Conservation (phyloP, 2,113 vertebrate species). For the Petromus typicus region DNA sequence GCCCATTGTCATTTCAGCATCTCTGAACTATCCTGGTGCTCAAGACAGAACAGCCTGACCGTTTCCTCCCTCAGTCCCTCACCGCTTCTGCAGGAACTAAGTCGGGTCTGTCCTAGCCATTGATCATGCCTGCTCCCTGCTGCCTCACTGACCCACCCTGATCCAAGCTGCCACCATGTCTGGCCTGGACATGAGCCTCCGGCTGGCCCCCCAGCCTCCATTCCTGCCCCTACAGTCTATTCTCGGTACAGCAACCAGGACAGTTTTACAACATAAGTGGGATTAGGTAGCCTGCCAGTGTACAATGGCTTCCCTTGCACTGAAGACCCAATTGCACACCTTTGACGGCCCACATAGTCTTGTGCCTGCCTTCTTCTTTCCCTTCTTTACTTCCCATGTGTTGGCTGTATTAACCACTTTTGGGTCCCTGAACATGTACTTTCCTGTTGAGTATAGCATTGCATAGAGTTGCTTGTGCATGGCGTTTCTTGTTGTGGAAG, state of each 20-base stretch:
- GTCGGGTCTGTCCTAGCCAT: not conserved
- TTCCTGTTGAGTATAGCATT: not conserved
- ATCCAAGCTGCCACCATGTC: not conserved
- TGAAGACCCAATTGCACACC: not conserved
- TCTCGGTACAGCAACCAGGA: not conserved
- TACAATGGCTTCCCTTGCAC: not conserved
- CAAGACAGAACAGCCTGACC: not conserved
- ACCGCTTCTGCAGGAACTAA: not conserved
- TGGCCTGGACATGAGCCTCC: not conserved
- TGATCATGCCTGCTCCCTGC: not conserved
- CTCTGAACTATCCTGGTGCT: not conserved
- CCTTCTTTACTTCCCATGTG: not conserved
- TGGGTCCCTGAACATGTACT: not conserved
- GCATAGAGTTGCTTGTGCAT: not conserved
- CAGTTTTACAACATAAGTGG: rapidly evolving
- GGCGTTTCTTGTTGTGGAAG: not conserved
- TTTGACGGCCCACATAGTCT: not conserved
- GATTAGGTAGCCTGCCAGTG: not conserved
- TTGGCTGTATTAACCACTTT: not conserved
- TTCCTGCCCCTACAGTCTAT: not conserved
- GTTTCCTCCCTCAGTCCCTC: not conserved
- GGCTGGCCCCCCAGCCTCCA: not conserved
- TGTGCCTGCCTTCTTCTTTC: not conserved
- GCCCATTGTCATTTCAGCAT: not conserved
- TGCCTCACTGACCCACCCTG: not conserved